Percentiles rank a stretch among this genome's conserved stretches.
These are phyloP conservation scores for Propithecus perrieri DNA, from an alignment of 2,797 vertebrate genomes.

Conservation along the genomic window DNA sequence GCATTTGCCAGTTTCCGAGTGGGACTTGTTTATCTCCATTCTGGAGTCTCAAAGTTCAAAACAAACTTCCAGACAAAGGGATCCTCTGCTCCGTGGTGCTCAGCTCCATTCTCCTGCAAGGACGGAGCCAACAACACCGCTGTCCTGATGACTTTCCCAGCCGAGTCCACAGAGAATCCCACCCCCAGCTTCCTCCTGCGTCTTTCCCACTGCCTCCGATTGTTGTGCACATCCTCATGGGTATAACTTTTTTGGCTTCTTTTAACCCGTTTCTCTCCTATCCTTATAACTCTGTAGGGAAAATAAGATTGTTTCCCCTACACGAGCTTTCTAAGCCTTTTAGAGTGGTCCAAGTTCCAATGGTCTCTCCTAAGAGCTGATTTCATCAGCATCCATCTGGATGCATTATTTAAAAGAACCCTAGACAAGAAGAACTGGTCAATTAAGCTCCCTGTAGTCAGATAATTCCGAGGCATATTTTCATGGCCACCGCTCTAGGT, in stretches of 20 bases:
- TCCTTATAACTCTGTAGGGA: neutral
- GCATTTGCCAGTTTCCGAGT: neutral
- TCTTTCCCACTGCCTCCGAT: slow-evolving; percentile 61
- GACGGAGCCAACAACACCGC: neutral
- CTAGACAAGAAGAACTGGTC: neutral
- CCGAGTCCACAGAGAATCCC: neutral
- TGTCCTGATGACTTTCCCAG: slow-evolving; percentile 76
- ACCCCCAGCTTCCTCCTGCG: slow-evolving; percentile 70
- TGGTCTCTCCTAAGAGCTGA: neutral
- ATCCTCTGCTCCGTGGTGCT: neutral
- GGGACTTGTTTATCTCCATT: slow-evolving; percentile 58
- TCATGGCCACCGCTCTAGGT: neutral
- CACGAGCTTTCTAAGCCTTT: neutral
- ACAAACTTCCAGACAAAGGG: slow-evolving; percentile 72
- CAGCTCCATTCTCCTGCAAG: neutral
- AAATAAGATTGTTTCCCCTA: neutral
- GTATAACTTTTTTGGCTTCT: neutral
- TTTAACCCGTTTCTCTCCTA: slow-evolving; percentile 64
- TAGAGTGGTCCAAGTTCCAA: neutral
- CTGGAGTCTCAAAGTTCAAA: slow-evolving; percentile 58
- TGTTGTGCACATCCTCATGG: slow-evolving; percentile 60
- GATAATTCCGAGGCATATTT: slow-evolving; percentile 4
- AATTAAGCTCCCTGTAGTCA: neutral
- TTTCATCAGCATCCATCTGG: neutral
- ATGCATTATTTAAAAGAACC: neutral